Conservation (phyloP, 2,888 invertebrate species). For the Malachius bipustulatus region DNA sequence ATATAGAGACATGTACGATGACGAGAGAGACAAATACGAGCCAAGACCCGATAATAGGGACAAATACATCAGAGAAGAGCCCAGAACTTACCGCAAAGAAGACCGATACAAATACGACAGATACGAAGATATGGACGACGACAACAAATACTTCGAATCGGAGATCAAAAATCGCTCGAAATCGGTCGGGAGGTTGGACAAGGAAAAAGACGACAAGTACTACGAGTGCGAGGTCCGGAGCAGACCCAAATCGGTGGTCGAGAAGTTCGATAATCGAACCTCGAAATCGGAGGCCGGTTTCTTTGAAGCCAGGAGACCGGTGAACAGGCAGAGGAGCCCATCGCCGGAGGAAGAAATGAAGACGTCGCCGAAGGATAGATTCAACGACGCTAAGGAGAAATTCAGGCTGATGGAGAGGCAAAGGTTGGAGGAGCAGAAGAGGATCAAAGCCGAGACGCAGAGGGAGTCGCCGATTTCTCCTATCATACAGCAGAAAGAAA, state of each 20-base stretch:
- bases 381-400: constrained; percentile 78
- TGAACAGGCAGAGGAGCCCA: constrained; percentile 31
- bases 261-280: constrained; percentile 3
- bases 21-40: constrained; percentile 7
- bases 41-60: neutral
- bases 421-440: constrained; percentile 43
- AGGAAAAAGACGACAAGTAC: neutral
- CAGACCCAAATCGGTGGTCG: constrained; percentile 10
- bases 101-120: constrained; percentile 7
- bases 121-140: neutral
- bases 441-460: constrained; percentile 15
- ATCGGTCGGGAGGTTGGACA: constrained; percentile 7
- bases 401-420: constrained; percentile 69
- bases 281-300: constrained; percentile 7
- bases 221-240: neutral
- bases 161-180: constrained; percentile 8
- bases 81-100: constrained; percentile 5
- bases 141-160: constrained; percentile 8
- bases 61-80: constrained; percentile 6
- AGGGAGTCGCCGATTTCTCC: constrained; percentile 29
- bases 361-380: constrained; percentile 62
- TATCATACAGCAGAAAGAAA: constrained; percentile 20
- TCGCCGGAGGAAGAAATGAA: constrained; percentile 40
- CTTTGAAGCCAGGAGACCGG: constrained; percentile 12
- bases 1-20: neutral